These are phyloP conservation scores for Amiota mariae DNA, from an alignment of 2,888 invertebrate species.

Conservation along the genomic window DNA sequence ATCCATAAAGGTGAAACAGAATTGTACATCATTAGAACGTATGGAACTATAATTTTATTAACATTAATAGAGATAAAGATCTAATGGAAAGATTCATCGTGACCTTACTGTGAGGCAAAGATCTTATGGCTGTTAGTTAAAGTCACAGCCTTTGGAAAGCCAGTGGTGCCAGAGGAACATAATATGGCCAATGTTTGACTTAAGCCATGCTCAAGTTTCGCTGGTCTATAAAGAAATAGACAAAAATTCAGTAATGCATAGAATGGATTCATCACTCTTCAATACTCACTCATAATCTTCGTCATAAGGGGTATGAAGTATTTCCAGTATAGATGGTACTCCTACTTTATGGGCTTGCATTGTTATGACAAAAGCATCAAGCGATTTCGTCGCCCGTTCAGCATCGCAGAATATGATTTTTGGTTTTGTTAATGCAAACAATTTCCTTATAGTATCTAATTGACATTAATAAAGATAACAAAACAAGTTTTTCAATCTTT, in stretches of 20 bases:
- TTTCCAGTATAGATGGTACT: background rate
- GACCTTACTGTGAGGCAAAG: background rate
- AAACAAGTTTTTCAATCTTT: too few species aligned
- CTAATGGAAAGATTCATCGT: background rate
- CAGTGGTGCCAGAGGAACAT: conserved; percentile 52
- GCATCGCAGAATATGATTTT: conserved; percentile 47
- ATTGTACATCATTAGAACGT: background rate
- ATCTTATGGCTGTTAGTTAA: conserved; percentile 32
- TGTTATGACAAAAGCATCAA: conserved; percentile 24
- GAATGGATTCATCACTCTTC: background rate
- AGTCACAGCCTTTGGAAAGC: conserved; percentile 46
- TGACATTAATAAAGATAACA: background rate
- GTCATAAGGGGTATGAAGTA: conserved; percentile 4
- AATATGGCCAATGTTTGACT: conserved; percentile 42
- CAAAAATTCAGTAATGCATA: background rate
- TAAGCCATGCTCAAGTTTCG: conserved; percentile 10
- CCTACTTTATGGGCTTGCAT: background rate
- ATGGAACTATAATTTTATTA: background rate
- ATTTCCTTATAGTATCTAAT: background rate
- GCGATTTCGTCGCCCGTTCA: conserved; percentile 32
- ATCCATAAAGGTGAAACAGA: conserved; percentile 43
- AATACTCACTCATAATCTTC: background rate
- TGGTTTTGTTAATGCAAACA: conserved; percentile 42
- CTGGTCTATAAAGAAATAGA: conserved; percentile 12
- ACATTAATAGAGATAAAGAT: too few species aligned